These are phyloP conservation scores for Macrocentrus cingulum DNA, from an alignment of 1,140 invertebrate species.

Conservation along the genomic window DNA sequence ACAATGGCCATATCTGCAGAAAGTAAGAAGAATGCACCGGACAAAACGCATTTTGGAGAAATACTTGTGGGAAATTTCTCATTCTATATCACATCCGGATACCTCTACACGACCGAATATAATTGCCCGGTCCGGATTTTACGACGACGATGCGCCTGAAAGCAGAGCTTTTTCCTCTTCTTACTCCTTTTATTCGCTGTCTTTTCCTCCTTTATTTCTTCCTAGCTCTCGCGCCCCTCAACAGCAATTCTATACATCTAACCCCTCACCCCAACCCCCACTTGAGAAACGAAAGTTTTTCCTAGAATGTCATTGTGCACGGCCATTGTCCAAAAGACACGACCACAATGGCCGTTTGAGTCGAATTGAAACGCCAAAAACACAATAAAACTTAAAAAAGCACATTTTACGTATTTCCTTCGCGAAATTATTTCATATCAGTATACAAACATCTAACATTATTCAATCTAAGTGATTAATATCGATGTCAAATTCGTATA, in stretches of 20 bases:
- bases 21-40: constrained; percentile 22
- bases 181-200: constrained; percentile 3
- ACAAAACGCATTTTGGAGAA: constrained; percentile 13
- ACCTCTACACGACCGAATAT: constrained; percentile 4
- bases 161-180: neutral
- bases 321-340: neutral
- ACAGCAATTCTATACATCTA: no score
- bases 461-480: no score
- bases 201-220: neutral
- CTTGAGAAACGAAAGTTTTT: neutral
- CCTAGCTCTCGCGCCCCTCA: neutral
- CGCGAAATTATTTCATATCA: no score
- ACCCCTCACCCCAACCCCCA: no score
- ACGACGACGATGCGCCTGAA: constrained; percentile 17
- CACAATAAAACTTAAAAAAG: no score
- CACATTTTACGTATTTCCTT: no score
- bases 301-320: neutral
- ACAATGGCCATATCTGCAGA: no score
- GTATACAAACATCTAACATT: no score
- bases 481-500: no score
- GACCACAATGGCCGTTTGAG: neutral
- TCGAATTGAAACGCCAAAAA: neutral
- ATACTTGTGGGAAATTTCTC: constrained; percentile 2
- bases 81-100: neutral
- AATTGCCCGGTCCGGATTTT: constrained; percentile 21